A percentile compares a stretch with the other conserved stretches of the same genome.
phyloP scores from a whole-genome alignment of 2,888 invertebrate genomes.

The Dermolepida albohirtum region DNA sequence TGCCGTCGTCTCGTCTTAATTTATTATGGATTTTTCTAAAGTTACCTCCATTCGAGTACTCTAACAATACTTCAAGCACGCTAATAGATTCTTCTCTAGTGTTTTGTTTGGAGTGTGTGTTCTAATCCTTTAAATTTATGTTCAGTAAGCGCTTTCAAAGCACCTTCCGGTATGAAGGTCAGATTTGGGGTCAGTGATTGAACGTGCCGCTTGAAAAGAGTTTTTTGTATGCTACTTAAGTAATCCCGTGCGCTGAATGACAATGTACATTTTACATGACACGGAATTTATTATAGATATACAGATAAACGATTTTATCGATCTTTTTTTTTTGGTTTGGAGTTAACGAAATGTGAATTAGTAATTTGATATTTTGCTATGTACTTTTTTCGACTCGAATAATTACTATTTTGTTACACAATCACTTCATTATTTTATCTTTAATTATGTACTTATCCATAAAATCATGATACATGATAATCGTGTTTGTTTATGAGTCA shows the following conservation, averaged over 20 bases:
- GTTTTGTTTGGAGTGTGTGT: constrained; percentile 15
- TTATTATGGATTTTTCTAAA: constrained; percentile 7
- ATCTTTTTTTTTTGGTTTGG: too few relatives aligned
- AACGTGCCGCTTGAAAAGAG: constrained; percentile 31
- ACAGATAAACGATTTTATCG: not conserved
- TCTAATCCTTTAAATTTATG: constrained; percentile 30
- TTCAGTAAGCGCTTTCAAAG: constrained; percentile 16
- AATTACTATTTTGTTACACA: too few relatives aligned
- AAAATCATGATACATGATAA: too few relatives aligned
- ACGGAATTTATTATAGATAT: constrained; percentile 29
- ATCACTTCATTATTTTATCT: too few relatives aligned
- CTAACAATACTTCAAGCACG: constrained; percentile 6
- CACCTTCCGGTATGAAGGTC: constrained; percentile 36
- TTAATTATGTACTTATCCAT: too few relatives aligned
- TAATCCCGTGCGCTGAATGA: not conserved
- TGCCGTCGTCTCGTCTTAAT: constrained; percentile 8
- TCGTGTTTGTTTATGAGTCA: too few relatives aligned
- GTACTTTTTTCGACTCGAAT: too few relatives aligned
- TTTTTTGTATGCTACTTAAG: constrained; percentile 17
- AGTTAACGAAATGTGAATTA: too few relatives aligned
- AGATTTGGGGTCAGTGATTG: constrained; percentile 34
- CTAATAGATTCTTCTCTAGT: constrained; percentile 23
- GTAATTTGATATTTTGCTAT: too few relatives aligned
- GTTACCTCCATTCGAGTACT: constrained; percentile 19
- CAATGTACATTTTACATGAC: constrained; percentile 16